Conservation (phyloP, 2,113 vertebrate species). For the Bolborhynchus lineola region DNA sequence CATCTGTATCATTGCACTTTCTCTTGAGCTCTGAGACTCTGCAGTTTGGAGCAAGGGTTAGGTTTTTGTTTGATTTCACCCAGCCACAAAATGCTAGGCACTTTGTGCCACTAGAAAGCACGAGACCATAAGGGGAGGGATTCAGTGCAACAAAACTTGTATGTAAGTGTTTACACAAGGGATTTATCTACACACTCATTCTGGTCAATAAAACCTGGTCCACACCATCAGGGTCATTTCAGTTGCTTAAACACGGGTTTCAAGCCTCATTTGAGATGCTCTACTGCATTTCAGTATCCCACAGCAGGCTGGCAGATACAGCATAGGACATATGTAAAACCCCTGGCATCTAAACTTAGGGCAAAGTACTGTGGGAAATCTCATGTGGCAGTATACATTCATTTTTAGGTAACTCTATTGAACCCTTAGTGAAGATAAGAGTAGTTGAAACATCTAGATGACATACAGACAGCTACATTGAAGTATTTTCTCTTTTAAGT, state of each 20-base stretch:
- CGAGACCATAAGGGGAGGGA: neutral
- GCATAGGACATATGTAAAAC: neutral
- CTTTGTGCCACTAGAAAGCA: neutral
- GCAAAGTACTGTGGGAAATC: neutral
- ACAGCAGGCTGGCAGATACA: neutral
- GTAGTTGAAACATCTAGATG: neutral
- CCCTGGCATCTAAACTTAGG: neutral
- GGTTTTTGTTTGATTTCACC: neutral
- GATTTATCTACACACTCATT: neutral
- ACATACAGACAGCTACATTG: neutral
- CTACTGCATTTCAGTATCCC: neutral
- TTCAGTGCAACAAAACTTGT: neutral
- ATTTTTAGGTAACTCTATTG: neutral
- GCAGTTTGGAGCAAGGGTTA: neutral
- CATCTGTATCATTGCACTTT: neutral
- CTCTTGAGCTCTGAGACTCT: neutral
- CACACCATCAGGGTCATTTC: neutral
- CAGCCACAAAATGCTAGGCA: fast-evolving
- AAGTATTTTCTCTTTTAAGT: neutral
- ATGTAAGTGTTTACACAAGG: neutral
- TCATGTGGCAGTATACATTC: neutral
- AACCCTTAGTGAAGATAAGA: neutral
- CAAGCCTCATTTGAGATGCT: neutral
- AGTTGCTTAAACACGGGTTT: neutral
- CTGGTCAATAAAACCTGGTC: neutral